These are phyloP conservation scores for Nerophis lumbriciformis DNA, from an alignment of 2,113 vertebrate species.

Conservation along the genomic window DNA sequence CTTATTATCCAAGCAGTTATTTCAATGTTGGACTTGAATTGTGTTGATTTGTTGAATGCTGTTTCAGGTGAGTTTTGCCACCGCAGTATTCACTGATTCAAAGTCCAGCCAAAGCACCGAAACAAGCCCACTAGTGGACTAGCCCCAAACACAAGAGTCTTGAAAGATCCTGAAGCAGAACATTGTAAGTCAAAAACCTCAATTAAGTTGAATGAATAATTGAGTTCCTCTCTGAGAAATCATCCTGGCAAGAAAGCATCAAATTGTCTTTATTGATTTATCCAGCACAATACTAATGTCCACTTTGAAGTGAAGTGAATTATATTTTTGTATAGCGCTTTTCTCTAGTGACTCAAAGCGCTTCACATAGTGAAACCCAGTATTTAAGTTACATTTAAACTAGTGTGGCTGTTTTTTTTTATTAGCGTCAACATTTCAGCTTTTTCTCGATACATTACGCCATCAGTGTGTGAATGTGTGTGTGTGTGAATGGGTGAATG, in stretches of 20 bases:
- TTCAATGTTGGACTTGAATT: too few species aligned
- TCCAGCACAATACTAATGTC: conserved; percentile 11
- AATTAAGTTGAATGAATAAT: conserved; percentile 53
- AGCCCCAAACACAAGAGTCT: conserved; percentile 11
- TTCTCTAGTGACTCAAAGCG: too few species aligned
- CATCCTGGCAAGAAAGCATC: conserved; percentile 17
- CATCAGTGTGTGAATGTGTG: too few species aligned
- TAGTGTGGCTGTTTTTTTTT: too few species aligned
- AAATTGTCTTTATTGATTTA: conserved; percentile 8
- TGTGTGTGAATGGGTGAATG: too few species aligned
- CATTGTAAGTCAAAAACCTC: conserved; percentile 41
- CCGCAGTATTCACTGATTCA: conserved; percentile 49
- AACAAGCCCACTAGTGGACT: conserved; percentile 35
- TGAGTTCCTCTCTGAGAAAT: conserved; percentile 33
- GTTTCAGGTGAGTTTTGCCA: conserved; percentile 45
- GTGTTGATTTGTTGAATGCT: conserved; percentile 49
- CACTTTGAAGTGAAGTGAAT: neutral
- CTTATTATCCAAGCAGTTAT: too few species aligned
- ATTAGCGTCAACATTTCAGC: too few species aligned
- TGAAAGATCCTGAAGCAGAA: conserved; percentile 45
- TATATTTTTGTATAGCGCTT: too few species aligned
- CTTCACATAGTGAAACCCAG: too few species aligned
- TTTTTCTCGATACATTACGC: too few species aligned
- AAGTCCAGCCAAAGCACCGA: conserved; percentile 42
- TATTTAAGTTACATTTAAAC: too few species aligned